A percentile compares a stretch with the other conserved stretches of the same genome.
Evolutionary conservation across 92 coral and sea anemone genomes (phyloP).

Genomic region (Porites lobata): DNA sequence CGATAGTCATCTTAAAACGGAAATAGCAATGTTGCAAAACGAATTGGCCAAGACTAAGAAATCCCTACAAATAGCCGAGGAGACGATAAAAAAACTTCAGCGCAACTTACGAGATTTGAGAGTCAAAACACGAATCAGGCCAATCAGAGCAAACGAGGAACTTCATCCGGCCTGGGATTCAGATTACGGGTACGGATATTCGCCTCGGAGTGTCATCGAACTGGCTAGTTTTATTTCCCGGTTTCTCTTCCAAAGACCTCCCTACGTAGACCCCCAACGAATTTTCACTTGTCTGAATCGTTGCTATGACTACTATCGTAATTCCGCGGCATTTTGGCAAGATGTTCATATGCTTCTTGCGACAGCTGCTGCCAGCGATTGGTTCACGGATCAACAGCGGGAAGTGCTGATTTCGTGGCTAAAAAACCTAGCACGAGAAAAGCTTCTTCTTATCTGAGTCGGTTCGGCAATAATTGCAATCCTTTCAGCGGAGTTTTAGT

Average conservation of each 20-base stretch:
- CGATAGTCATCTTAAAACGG: constrained; percentile 71
- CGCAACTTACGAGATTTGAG: constrained; percentile 82
- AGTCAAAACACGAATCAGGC: constrained; percentile 56
- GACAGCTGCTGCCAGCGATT: constrained; percentile 88
- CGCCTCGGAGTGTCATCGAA: constrained; percentile 89
- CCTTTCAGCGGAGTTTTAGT: neutral
- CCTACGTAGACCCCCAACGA: constrained; percentile 81
- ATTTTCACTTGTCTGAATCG: constrained; percentile 88
- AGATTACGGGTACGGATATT: constrained; percentile 93
- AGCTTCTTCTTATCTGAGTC: neutral
- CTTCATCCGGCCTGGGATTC: constrained; percentile 93
- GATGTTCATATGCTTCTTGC: constrained; percentile 98
- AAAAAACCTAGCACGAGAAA: constrained; percentile 77
- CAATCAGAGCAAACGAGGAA: constrained; percentile 59
- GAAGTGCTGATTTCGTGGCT: constrained; percentile 84
- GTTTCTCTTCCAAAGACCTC: constrained; percentile 81
- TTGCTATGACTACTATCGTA: constrained; percentile 91
- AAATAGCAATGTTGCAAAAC: constrained; percentile 76
- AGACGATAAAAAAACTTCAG: constrained; percentile 83
- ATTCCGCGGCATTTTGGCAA: constrained; percentile 92
- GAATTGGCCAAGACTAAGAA: constrained; percentile 86
- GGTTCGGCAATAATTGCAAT: neutral
- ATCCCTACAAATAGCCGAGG: constrained; percentile 80
- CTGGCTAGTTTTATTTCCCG: constrained; percentile 86
- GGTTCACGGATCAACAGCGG: constrained; percentile 94